Conservation (phyloP, 2,113 vertebrate species). For the Plectropomus leopardus region DNA sequence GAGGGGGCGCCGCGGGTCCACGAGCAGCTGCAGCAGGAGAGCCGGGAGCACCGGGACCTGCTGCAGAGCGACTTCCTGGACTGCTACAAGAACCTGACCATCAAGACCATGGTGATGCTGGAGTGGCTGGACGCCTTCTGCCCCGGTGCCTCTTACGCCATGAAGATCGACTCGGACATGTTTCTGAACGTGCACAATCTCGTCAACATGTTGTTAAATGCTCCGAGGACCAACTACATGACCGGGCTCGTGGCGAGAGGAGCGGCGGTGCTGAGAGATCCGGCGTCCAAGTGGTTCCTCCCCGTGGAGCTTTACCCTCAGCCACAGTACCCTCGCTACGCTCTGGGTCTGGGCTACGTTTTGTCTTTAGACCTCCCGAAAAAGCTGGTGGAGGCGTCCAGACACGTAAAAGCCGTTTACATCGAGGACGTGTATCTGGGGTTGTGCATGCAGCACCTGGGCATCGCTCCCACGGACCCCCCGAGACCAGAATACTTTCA, state of each 20-base stretch:
- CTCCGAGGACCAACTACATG: conserved; percentile 35
- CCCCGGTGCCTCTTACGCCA: conserved; percentile 76
- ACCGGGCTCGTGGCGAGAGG: conserved; percentile 49
- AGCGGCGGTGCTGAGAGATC: not conserved
- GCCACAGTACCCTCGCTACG: conserved; percentile 68
- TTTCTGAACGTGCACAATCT: conserved; percentile 85
- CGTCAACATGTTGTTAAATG: conserved; percentile 19
- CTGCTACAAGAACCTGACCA: conserved; percentile 88
- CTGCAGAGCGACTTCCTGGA: conserved; percentile 88
- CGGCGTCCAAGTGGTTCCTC: conserved; percentile 80
- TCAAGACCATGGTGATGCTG: conserved; percentile 89
- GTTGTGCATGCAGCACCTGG: conserved; percentile 78
- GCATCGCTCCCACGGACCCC: not conserved
- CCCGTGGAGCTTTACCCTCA: conserved; percentile 55
- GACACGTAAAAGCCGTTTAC: conserved; percentile 69
- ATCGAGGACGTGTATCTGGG: conserved; percentile 85
- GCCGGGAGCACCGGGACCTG: conserved; percentile 76
- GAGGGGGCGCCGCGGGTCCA: not conserved
- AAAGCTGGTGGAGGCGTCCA: conserved; percentile 73
- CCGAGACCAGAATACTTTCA: conserved; percentile 44
- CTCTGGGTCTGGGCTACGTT: conserved; percentile 83
- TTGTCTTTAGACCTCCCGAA: conserved; percentile 74
- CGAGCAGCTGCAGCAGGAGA: conserved; percentile 77
- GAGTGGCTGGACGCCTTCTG: conserved; percentile 87
- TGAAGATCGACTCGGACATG: conserved; percentile 86